Evolutionary conservation across 1,140 invertebrate genomes (phyloP).

Genomic region (Sitophilus oryzae): DNA sequence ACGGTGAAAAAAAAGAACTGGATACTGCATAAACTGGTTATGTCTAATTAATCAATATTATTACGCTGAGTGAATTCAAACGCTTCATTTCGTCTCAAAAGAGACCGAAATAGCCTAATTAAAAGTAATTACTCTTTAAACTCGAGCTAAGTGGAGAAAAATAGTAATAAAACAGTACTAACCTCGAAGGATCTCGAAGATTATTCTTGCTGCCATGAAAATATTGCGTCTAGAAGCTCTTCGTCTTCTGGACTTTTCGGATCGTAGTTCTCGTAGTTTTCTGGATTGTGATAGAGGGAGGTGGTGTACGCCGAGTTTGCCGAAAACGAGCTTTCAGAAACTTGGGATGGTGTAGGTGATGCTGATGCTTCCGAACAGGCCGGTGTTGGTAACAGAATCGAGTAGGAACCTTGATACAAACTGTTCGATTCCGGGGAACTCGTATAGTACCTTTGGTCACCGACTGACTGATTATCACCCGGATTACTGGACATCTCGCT

Average conservation of each 20-base stretch:
- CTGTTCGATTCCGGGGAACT: slow-evolving; percentile 39
- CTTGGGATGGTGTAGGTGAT: slow-evolving; percentile 74
- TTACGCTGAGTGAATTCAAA: too few species aligned
- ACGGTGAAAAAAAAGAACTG: not conserved
- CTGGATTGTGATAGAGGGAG: slow-evolving; percentile 49
- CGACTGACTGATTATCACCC: slow-evolving; percentile 24
- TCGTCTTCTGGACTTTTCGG: slow-evolving; percentile 84
- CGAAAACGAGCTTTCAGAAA: slow-evolving; percentile 65
- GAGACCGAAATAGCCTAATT: too few species aligned
- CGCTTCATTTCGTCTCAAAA: too few species aligned
- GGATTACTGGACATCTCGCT: slow-evolving; percentile 43
- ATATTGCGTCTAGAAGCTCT: slow-evolving; percentile 82
- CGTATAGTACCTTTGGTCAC: slow-evolving; percentile 40
- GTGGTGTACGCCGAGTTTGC: slow-evolving; percentile 51
- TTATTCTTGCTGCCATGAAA: slow-evolving; percentile 70
- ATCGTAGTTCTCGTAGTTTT: slow-evolving; percentile 69
- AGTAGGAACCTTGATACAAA: slow-evolving; percentile 34
- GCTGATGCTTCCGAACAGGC: slow-evolving; percentile 66
- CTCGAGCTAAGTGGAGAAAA: not conserved
- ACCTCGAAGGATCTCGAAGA: slow-evolving; percentile 25
- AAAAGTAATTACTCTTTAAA: not conserved
- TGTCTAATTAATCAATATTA: too few species aligned
- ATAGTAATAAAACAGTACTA: slow-evolving; percentile 20
- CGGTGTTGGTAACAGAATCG: slow-evolving; percentile 47
- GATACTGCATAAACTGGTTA: too few species aligned